Evolutionary conservation across 2,797 vertebrate genomes (phyloP).

Genomic region (Hylomyscus alleni): DNA sequence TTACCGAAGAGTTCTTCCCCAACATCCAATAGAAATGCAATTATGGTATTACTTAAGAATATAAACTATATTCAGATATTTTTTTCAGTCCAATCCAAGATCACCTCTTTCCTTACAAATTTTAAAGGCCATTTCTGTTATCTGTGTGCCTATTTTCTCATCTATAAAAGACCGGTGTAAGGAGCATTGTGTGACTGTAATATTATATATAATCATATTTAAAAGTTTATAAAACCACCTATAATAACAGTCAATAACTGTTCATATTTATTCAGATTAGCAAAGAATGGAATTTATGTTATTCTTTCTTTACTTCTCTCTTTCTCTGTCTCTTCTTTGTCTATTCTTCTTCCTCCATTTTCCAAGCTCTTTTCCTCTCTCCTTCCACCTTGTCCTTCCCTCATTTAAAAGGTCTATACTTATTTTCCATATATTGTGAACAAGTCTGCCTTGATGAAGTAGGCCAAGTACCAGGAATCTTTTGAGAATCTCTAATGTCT

Average conservation of each 20-base stretch:
- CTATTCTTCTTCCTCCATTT: neutral
- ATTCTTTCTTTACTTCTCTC: neutral
- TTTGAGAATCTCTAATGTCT: slow-evolving; percentile 59
- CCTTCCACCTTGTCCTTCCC: neutral
- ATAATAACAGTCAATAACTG: neutral
- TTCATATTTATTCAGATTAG: neutral
- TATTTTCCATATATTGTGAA: slow-evolving; percentile 70
- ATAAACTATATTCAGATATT: neutral
- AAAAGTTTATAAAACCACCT: neutral
- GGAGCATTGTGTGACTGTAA: neutral
- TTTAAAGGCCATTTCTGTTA: neutral
- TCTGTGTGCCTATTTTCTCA: neutral
- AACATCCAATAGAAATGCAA: neutral
- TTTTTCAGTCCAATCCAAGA: neutral
- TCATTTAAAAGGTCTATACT: slow-evolving; percentile 68
- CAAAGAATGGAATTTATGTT: neutral
- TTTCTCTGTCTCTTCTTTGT: neutral
- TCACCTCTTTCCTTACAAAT: neutral
- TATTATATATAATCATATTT: neutral
- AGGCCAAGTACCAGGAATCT: slow-evolving; percentile 79
- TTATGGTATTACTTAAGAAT: neutral
- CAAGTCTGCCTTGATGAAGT: slow-evolving; percentile 71
- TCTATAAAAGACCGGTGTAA: neutral
- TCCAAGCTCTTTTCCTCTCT: neutral
- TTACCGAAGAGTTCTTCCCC: neutral